Evolutionary conservation across 1,140 invertebrate species (phyloP), one percentile per base, ranked within the genome.

Genomic region (Agrypnia vestita): DNA sequence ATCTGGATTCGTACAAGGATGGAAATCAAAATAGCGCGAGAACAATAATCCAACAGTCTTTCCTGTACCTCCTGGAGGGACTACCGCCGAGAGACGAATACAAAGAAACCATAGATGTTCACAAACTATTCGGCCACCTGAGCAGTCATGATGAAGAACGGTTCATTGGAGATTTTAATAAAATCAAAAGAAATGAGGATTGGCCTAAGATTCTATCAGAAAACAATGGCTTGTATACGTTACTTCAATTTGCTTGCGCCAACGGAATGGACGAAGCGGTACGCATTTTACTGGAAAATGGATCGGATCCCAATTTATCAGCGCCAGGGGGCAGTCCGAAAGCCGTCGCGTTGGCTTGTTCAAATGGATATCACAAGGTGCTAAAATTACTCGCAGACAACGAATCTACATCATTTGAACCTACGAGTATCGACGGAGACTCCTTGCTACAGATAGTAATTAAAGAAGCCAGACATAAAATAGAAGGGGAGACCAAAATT

Each of bases 331-430:
- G 89, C 79, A 86, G 82, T 10, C 84, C 79, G 25, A 86, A 87
- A 78, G 89, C 91, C 77, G 85, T 94, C 69, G 91, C 92, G 78
- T 89, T 93, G 75, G 92, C 93, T 49, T 90, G 91, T 59, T 87
- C 89, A 73, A 89, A 91, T 84, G 94, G 94, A 43, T 92, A 91
- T 84, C 86, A 87, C 83, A 88, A 90, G 84, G 93, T 94, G 21
- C 85, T 95, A 10, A 86, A 92, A 84, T 83, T 90, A 69, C 88
- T 94, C 25, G 83, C 93, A 12, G 86, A 90, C n/a, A 87, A 88
- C 61, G 86, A 90, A 64, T 85, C 87, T 7, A 88, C 87, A 10
- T 84, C 90, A 55, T 87, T 90, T 53, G 87, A 91, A 44, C 82
- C 91, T 4, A n/a, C n/a, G n/a, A n/a, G n/a, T n/a, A 84, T 87